Percentiles rank a stretch among this genome's conserved stretches.
Evolutionary conservation across 2,797 vertebrate species (phyloP).

Genomic region (Poeciliopsis turneri): DNA sequence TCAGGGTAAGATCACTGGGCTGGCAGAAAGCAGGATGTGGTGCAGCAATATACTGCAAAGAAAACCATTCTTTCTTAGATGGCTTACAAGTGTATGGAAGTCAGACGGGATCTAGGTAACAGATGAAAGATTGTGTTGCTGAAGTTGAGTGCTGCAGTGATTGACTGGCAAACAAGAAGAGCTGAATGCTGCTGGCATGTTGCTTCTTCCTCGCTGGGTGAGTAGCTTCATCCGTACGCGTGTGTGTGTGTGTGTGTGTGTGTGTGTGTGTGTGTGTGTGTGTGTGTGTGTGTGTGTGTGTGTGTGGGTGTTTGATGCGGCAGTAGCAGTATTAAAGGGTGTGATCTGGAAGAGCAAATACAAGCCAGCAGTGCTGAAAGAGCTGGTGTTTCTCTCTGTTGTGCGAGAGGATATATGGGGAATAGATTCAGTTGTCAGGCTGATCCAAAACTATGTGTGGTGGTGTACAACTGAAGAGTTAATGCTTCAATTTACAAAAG

Average conservation of each 20-base stretch:
- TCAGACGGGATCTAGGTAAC: constrained; percentile 25
- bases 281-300: constrained; percentile 31
- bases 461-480: constrained; percentile 48
- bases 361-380: constrained; percentile 52
- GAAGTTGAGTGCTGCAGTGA: constrained; percentile 73
- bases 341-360: constrained; percentile 62
- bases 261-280: constrained; percentile 21
- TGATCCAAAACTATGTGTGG: constrained; percentile 54
- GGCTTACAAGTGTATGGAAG: constrained; percentile 33
- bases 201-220: constrained; percentile 69
- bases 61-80: constrained; percentile 42
- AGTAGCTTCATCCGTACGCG: constrained; percentile 63
- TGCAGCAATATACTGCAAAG: constrained; percentile 42
- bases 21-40: constrained; percentile 64
- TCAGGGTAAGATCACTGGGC: constrained; percentile 68
- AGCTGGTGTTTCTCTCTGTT: constrained; percentile 39
- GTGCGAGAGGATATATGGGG: constrained; percentile 11
- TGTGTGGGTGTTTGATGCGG: constrained; percentile 65
- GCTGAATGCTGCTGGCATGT: constrained; percentile 71
- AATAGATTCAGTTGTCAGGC: constrained; percentile 20
- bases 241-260: constrained; percentile 21
- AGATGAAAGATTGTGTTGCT: constrained; percentile 66
- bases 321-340: constrained; percentile 72
- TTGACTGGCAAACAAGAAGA: constrained; percentile 52
- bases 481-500: constrained; percentile 38